A percentile compares a stretch with the other conserved stretches of the same genome.
Conservation (phyloP, 1,140 invertebrate genomes). For the Pantala flavescens region DNA sequence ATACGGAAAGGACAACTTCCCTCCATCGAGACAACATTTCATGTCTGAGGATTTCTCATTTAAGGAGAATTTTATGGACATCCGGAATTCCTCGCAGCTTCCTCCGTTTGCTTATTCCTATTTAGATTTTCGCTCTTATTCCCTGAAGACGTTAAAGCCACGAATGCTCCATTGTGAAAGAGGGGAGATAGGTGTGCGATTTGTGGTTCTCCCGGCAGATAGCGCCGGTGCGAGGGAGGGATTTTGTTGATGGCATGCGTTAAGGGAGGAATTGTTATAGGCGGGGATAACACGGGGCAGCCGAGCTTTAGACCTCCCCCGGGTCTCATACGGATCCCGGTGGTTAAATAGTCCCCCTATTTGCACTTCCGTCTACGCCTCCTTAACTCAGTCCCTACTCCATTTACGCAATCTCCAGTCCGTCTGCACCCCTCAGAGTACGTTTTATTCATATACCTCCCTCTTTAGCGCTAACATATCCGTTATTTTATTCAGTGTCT, state of each 20-base stretch:
- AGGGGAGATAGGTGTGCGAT: not conserved
- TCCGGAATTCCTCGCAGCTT: too few relatives aligned
- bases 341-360: not conserved
- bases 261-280: not conserved
- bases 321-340: constrained; percentile 5
- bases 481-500: too few relatives aligned
- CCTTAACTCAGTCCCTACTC: not conserved
- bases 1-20: too few relatives aligned
- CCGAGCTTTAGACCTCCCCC: not conserved
- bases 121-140: too few relatives aligned
- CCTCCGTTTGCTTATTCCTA: too few relatives aligned
- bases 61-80: too few relatives aligned
- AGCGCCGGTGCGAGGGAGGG: not conserved
- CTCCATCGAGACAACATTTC: too few relatives aligned
- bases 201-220: too few relatives aligned
- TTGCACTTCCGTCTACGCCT: not conserved
- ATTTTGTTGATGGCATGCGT: not conserved
- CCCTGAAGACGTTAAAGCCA: too few relatives aligned
- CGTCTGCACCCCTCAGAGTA: not conserved
- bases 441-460: too few relatives aligned
- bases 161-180: not conserved
- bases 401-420: not conserved
- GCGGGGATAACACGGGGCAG: constrained; percentile 5
- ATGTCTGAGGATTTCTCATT: too few relatives aligned
- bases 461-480: not conserved